These are phyloP conservation scores for Paelopatides confundens DNA, from an alignment of 53 echinoderm and acorn worm genomes.

Conservation along the genomic window DNA sequence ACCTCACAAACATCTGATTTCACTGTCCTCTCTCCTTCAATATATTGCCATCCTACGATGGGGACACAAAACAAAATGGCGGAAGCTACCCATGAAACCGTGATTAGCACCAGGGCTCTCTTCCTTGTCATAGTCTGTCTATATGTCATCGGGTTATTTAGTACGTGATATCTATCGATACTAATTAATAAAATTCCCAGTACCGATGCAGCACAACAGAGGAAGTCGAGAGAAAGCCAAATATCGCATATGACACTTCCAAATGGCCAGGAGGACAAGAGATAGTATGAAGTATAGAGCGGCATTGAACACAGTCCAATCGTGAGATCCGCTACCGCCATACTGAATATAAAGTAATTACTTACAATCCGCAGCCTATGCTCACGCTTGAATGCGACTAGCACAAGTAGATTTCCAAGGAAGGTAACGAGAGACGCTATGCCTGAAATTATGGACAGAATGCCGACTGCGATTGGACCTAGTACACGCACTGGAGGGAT, in stretches of 20 bases:
- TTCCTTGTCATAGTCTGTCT: slow-evolving; percentile 82
- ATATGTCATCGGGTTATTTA: slow-evolving; percentile 89
- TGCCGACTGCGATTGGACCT: slow-evolving; percentile 13
- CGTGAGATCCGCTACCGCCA: slow-evolving; percentile 83
- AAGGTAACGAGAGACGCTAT: slow-evolving; percentile 79
- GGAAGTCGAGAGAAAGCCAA: slow-evolving; percentile 88
- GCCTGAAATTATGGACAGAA: slow-evolving; percentile 70
- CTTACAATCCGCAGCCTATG: slow-evolving; percentile 74
- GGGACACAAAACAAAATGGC: slow-evolving; percentile 83
- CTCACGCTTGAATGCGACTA: slow-evolving; percentile 87
- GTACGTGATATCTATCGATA: slow-evolving; percentile 81
- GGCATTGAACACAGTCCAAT: slow-evolving; percentile 93
- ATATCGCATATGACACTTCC: slow-evolving; percentile 85
- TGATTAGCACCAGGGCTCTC: slow-evolving; percentile 74
- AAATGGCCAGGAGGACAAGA: slow-evolving; percentile 84
- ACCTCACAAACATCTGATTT: slow-evolving; percentile 68
- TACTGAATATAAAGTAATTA: slow-evolving; percentile 90
- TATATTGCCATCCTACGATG: slow-evolving; percentile 93
- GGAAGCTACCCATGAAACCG: slow-evolving; percentile 78
- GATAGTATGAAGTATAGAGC: slow-evolving; percentile 84
- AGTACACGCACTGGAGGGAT: not conserved
- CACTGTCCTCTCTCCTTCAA: slow-evolving; percentile 87
- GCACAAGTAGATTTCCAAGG: slow-evolving; percentile 80
- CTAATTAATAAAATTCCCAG: slow-evolving; percentile 90
- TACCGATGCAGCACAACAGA: slow-evolving; percentile 94